Conservation (phyloP, 1,140 invertebrate genomes). For the Drosophila suzukii region DNA sequence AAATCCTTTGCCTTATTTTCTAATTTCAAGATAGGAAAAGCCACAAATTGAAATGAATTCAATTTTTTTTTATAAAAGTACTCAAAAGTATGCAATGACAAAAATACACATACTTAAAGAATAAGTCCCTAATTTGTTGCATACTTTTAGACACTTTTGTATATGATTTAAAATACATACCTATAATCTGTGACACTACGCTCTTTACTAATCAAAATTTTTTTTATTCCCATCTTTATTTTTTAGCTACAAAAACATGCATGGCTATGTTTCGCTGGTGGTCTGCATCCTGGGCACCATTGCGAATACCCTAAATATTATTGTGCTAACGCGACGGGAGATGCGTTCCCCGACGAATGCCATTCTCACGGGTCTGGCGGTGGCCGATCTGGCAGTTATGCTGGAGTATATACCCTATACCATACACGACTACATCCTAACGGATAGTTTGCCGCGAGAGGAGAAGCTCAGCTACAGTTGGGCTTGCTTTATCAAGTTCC, state of each 20-base stretch:
- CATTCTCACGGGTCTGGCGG: constrained; percentile 94
- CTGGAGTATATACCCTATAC: constrained; percentile 96
- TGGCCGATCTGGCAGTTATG: constrained; percentile 96
- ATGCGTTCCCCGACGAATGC: constrained; percentile 94
- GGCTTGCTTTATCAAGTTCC: constrained; percentile 92
- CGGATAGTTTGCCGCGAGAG: constrained; percentile 64
- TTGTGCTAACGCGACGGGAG: constrained; percentile 94
- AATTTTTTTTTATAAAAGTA: too few species aligned
- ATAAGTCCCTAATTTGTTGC: too few species aligned
- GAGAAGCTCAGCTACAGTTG: constrained; percentile 89
- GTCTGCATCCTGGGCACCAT: constrained; percentile 97
- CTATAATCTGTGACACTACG: too few species aligned
- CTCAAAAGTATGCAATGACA: too few species aligned
- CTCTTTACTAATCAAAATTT: background rate
- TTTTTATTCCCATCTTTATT: background rate
- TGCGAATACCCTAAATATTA: constrained; percentile 96
- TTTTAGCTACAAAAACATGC: constrained; percentile 70
- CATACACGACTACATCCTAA: constrained; percentile 90
- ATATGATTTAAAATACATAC: too few species aligned
- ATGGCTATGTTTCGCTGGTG: constrained; percentile 74
- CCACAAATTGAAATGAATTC: too few species aligned
- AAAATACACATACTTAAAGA: too few species aligned
- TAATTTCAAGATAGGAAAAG: too few species aligned
- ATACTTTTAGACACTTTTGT: too few species aligned
- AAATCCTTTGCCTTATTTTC: too few species aligned